phyloP scores from a whole-genome alignment of 1,140 invertebrate genomes.

The Araneus ventricosus region DNA sequence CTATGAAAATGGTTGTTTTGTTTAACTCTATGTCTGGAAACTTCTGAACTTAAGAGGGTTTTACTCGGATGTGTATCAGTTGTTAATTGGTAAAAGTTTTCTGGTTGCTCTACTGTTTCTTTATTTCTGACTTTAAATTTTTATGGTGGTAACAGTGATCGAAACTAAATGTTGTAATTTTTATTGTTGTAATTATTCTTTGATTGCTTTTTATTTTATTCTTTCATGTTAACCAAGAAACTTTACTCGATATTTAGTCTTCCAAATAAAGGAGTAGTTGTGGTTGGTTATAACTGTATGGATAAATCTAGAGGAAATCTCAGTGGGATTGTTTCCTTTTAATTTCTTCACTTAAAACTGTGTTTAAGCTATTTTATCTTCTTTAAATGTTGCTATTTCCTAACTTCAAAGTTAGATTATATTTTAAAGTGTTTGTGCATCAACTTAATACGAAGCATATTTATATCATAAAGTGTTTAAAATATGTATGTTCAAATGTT shows the following conservation, averaged over 20 bases:
- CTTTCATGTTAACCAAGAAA: slow-evolving; percentile 69
- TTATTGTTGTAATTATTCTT: slow-evolving; percentile 63
- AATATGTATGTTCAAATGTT: no score
- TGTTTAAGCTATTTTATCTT: slow-evolving; percentile 21
- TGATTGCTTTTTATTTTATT: slow-evolving; percentile 62
- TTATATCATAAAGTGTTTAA: background rate
- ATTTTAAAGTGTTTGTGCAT: background rate
- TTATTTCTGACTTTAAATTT: background rate
- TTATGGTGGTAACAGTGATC: slow-evolving; percentile 61
- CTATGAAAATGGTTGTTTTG: slow-evolving; percentile 51
- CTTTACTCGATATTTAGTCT: slow-evolving; percentile 74
- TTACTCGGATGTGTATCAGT: slow-evolving; percentile 60
- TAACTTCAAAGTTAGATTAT: background rate
- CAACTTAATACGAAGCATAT: background rate
- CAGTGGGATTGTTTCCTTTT: slow-evolving; percentile 57
- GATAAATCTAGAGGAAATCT: slow-evolving; percentile 41
- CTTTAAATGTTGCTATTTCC: background rate
- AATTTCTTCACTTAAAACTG: background rate
- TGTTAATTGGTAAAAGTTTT: slow-evolving; percentile 72
- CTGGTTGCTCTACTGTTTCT: slow-evolving; percentile 50
- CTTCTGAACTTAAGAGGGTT: slow-evolving; percentile 60
- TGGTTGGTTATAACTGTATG: slow-evolving; percentile 18
- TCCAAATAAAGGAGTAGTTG: slow-evolving; percentile 71
- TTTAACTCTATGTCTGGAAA: slow-evolving; percentile 52
- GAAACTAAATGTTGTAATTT: slow-evolving; percentile 36